phyloP scores from a whole-genome alignment of 2,888 invertebrate genomes.

The Ophion ellenae region DNA sequence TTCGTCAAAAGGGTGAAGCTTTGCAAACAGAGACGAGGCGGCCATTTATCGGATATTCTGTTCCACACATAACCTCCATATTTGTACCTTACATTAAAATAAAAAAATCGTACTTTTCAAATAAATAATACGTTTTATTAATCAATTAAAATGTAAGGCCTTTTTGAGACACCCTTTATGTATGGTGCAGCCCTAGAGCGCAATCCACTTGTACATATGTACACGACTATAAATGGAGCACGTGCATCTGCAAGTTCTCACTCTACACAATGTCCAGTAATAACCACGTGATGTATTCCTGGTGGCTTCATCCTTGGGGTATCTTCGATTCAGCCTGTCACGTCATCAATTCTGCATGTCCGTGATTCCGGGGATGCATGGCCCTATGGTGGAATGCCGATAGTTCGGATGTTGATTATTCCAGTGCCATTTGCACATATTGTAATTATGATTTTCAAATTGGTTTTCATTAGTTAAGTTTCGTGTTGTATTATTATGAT shows the following conservation, averaged over 20 bases:
- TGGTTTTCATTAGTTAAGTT: not conserved
- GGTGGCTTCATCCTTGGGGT: constrained; percentile 9
- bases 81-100: no score
- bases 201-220: not conserved
- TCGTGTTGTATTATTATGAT: not conserved
- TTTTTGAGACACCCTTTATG: no score
- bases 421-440: not conserved
- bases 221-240: constrained; percentile 44
- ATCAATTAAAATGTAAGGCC: no score
- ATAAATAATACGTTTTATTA: no score
- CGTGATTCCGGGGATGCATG: not conserved
- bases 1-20: no score
- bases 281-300: constrained; percentile 10
- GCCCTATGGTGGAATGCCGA: not conserved
- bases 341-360: constrained; percentile 13
- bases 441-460: not conserved
- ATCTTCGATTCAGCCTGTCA: constrained; percentile 14
- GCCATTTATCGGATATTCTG: no score
- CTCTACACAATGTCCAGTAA: constrained; percentile 33
- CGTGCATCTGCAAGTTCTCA: constrained; percentile 48
- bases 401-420: not conserved
- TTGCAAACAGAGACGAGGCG: no score
- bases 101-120: no score
- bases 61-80: no score
- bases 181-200: not conserved